Evolutionary conservation across 2,113 vertebrate genomes (phyloP), one percentile per base, ranked within the genome.

Genomic region (Odocoileus hemionus): DNA sequence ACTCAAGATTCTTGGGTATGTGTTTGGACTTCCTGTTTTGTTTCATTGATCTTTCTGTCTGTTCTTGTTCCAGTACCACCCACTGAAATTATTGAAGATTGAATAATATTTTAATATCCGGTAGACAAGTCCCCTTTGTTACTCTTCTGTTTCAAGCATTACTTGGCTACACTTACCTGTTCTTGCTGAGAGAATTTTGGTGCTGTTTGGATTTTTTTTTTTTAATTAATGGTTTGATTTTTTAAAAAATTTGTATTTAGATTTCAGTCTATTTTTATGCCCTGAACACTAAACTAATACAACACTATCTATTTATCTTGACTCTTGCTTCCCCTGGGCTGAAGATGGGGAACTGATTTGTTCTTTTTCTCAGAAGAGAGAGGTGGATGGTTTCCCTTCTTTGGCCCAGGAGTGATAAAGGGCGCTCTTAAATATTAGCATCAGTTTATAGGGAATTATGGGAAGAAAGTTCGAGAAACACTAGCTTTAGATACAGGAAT

Each of bases 21-120:
- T 55, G 58, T 87, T 83, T 67, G 36, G 45, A 55, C 78, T 89
- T 94, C 76, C 36, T 45, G 0, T 54, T 91, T 83, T 67, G 58
- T 70, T 55, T 43, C 78, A 23, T 87, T 82, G 86, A 91, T 55
- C 60, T 90, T 91, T 93, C n/a, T 43, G 60, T 95, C 76, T 93
- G 92, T 96, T 94, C 97, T 80, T 39, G 5, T 91, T 94, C 97
- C 97, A 96, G 95, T 67, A 58, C 95, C 89, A 93, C 83, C 89
- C 90, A 39, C 60, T 64, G 90, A 60, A 89, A 85, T 91, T 43
- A 94, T 84, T 86, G 57, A 45, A 92, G 50, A 90, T 86, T 79
- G 94, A 93, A 95, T 97, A 94, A 98, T 94, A 92, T 93, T 96
- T 96, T 94, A 95, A 96, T 97, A 97, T 97, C 95, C 86, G 79